Base-by-base conservation (phyloP, 2,888 invertebrate species). In the Nomada hirtipes region DNA sequence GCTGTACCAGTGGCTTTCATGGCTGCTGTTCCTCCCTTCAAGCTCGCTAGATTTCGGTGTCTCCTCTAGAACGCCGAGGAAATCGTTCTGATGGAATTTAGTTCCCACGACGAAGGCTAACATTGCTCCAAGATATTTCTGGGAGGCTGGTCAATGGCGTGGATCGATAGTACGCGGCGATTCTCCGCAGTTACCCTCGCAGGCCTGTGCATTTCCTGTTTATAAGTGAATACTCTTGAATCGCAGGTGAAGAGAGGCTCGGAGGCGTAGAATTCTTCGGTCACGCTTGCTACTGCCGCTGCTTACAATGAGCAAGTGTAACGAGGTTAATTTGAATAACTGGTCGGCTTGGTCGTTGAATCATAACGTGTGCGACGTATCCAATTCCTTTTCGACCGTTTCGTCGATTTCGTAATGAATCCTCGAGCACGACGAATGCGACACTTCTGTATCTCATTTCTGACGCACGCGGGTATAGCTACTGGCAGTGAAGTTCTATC, bases 251-350 rank as follows among this genome's bases (percentile, higher is more conserved):
- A 64, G 64, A 15, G 26, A 44, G 29, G 13, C 7, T 13, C 29
- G 13, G 44, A 50, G 47, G 52, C n/a, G 44, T 53, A 23, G 64
- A 63, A 69, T 79, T 68, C 61, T 50, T 13, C 18, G 2, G 47
- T n/a, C 44, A 53, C 20, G 20, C 44, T 29, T n/a, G 42, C 10
- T 23, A 50, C 10, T 18, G 42, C 20, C 53, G 61, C 26, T 20
- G 68, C 61, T 10, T 44, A 53, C 72, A 55, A 72, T 71, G 67
- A 68, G 44, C 59, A 42, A 61, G 59, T 74, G 55, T 68, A 69
- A 63, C 70, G 64, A 68, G 74, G 73, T 79, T 84, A 72, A 82
- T 83, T 84, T 76, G 76, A 84, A 84, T 83, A 82, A 76, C 50
- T 60, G 67, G 53, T 42, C 69, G 64, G 53, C 64, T 64, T 60